Evolutionary conservation across 2,113 vertebrate genomes (phyloP), one percentile per base, ranked within the genome.

Genomic region (Microtus oregoni): DNA sequence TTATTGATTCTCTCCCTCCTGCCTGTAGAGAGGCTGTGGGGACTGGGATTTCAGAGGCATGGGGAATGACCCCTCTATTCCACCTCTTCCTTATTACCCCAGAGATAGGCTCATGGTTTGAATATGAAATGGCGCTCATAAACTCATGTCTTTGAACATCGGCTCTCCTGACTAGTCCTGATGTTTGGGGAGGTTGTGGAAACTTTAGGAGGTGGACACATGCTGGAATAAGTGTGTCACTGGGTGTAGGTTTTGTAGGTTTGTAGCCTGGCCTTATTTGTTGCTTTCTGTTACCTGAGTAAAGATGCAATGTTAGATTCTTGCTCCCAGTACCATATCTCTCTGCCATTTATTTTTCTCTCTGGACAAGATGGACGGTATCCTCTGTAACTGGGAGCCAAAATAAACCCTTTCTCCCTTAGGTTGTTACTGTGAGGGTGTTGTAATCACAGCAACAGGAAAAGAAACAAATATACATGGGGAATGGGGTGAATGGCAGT

Each of bases 31-130:
- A 75, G 32, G 24, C 3, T 38, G 47, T 55, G n/a, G 32, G 32
- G 41, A 6, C 3, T 13, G 58, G 13, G 20, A 41, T 52, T 44
- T 72, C 67, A 41, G 91, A 19, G 58, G 50, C 8, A 20, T 4
- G 8, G 12, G 9, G 4, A 3, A 2, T 14, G 5, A 44, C 5
- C 4, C 4, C 70, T 26, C 20, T 6, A 1, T 3, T 30, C 14
- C 3, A 4, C n/a, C 10, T 3, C 22, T 44, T 79, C 28, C 0
- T 17, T 94, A 19, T 26, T 11, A 1, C 4, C 30, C 1, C 4
- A 1, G 3, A 73, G 17, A 3, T 13, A 17, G 0, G 50, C 35
- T 26, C n/a, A 24, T 38, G 79, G 79, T 15, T 38, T 38, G 13
- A 38, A 61, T 61, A 82, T 38, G 78, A 82, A n/a, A 61, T 38